Evolutionary conservation across 1,140 invertebrate species (phyloP).

Genomic region (Heliothis virescens): DNA sequence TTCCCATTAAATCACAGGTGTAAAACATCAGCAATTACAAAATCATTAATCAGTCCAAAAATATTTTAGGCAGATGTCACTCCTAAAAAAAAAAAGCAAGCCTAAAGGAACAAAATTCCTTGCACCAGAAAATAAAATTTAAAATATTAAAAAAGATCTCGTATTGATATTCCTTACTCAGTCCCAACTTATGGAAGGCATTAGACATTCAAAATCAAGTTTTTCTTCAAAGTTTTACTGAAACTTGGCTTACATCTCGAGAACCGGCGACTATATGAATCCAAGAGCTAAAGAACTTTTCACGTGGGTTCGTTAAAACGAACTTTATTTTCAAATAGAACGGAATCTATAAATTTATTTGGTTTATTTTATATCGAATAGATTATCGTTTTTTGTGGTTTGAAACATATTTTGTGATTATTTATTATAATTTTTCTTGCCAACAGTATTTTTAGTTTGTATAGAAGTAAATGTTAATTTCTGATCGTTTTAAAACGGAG

Average conservation of each 20-base stretch:
- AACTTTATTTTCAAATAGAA: conserved; percentile 4
- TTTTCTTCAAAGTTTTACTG: conserved; percentile 20
- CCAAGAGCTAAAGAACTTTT: conserved; percentile 8
- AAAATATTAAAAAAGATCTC: not conserved
- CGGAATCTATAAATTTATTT: not conserved
- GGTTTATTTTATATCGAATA: conserved; percentile 10
- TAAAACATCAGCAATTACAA: too few relatives aligned
- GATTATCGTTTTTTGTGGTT: not conserved
- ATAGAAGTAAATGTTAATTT: too few relatives aligned
- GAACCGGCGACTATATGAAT: conserved; percentile 33
- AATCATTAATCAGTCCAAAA: too few relatives aligned
- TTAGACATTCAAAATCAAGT: conserved; percentile 38
- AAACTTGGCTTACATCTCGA: conserved; percentile 18
- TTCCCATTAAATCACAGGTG: too few relatives aligned
- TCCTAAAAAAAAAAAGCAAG: too few relatives aligned
- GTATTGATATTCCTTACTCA: not conserved
- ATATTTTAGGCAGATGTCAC: too few relatives aligned
- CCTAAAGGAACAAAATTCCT: too few relatives aligned
- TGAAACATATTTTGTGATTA: too few relatives aligned
- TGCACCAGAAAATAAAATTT: not conserved
- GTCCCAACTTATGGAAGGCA: not conserved
- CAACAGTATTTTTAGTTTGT: not conserved
- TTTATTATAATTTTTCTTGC: too few relatives aligned
- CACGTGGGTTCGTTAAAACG: conserved; percentile 33
- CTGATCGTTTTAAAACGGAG: too few relatives aligned